Percentiles rank a stretch among this genome's conserved stretches.
phyloP scores from a whole-genome alignment of 1,140 invertebrate species.

The Ditylenchus dipsaci region DNA sequence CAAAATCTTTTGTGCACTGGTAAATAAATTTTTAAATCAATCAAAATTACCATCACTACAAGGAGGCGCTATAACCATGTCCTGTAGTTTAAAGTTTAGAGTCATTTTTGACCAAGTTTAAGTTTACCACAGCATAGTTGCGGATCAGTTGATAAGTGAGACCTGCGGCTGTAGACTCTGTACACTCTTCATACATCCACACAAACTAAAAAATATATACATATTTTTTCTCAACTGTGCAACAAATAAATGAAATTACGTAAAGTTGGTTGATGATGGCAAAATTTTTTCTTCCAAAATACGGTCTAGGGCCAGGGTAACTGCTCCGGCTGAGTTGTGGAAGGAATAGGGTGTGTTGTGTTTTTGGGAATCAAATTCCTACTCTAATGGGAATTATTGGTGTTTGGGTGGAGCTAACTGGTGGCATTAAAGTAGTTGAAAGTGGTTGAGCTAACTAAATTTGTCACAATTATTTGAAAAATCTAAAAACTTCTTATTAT shows the following conservation, averaged over 20 bases:
- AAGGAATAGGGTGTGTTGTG: slow-evolving; percentile 18
- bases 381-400: slow-evolving; percentile 11
- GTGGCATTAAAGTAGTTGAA: too few relatives aligned
- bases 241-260: slow-evolving; percentile 12
- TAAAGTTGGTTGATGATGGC: slow-evolving; percentile 20
- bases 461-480: too few relatives aligned
- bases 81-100: too few relatives aligned
- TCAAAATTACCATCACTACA: slow-evolving; percentile 26
- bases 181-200: slow-evolving; percentile 27
- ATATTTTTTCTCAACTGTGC: too few relatives aligned
- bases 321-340: slow-evolving; percentile 19
- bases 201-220: too few relatives aligned
- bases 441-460: too few relatives aligned
- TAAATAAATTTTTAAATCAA: too few relatives aligned
- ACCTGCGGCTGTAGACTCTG: slow-evolving; percentile 11
- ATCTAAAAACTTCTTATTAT: too few relatives aligned
- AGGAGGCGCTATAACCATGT: slow-evolving; percentile 22
- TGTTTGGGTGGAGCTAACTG: neutral
- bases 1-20: too few relatives aligned
- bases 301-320: slow-evolving; percentile 24
- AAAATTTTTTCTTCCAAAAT: slow-evolving; percentile 11
- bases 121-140: slow-evolving; percentile 12
- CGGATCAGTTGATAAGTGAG: slow-evolving; percentile 24
- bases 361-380: slow-evolving; percentile 19
- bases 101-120: too few relatives aligned